Conservation (phyloP, 2,797 vertebrate genomes). For the Sciaenops ocellatus region DNA sequence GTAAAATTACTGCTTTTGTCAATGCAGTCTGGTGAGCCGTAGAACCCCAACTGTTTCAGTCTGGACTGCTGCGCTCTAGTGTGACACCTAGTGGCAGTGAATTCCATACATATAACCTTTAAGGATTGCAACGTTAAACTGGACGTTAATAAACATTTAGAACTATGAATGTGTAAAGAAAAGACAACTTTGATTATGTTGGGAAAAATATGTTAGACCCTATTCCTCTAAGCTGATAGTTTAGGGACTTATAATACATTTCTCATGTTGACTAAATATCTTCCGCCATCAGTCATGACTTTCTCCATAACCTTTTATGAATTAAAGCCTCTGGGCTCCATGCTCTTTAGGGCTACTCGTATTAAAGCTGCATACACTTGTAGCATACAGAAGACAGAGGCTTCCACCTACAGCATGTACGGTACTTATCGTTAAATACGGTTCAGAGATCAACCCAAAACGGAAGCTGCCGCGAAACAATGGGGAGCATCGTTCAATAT, state of each 20-base stretch:
- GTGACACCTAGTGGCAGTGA: no score
- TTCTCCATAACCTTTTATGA: constrained; percentile 34
- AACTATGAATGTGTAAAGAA: constrained; percentile 4
- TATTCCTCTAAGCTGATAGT: constrained; percentile 54
- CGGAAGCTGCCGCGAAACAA: constrained; percentile 22
- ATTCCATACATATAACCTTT: no score
- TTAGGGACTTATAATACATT: constrained; percentile 39
- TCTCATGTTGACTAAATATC: constrained; percentile 49
- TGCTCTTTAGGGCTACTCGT: constrained; percentile 17
- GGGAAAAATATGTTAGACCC: constrained; percentile 37
- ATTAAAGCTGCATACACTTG: constrained; percentile 33
- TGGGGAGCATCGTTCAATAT: constrained; percentile 36
- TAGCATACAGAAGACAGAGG: background rate
- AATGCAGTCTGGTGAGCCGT: no score
- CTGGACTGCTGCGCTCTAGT: no score
- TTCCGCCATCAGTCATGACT: constrained; percentile 51
- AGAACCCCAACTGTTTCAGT: no score
- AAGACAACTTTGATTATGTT: constrained; percentile 13
- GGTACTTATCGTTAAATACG: constrained; percentile 42
- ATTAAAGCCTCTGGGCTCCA: constrained; percentile 30
- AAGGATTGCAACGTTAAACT: constrained; percentile 6
- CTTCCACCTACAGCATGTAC: background rate
- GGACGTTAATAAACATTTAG: background rate
- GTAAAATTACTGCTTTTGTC: no score
- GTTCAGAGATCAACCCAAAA: constrained; percentile 35